These are phyloP conservation scores for Brachymystax lenok DNA, from an alignment of 2,797 vertebrate species.

Conservation along the genomic window DNA sequence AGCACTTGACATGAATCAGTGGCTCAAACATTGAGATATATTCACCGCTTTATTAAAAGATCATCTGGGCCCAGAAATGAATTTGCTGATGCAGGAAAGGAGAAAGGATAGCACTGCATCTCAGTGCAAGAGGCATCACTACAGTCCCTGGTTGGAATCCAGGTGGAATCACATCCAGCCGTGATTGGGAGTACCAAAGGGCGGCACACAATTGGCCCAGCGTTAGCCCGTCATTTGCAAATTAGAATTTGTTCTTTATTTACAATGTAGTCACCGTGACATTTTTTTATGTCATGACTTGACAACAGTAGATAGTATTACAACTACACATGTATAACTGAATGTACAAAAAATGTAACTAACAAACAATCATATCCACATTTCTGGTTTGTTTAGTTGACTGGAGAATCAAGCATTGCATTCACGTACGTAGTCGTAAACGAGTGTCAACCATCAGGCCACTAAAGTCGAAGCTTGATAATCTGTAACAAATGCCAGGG, in stretches of 20 bases:
- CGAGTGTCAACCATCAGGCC: constrained; percentile 18
- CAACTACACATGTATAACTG: too few species aligned
- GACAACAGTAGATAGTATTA: too few species aligned
- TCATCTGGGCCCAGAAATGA: constrained; percentile 61
- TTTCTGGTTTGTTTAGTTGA: background rate
- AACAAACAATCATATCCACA: too few species aligned
- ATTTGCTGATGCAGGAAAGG: constrained; percentile 72
- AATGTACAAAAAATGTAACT: background rate
- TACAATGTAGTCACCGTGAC: too few species aligned
- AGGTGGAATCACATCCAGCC: too few species aligned
- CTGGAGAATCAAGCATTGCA: background rate
- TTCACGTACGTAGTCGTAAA: constrained; percentile 23
- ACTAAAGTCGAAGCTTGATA: constrained; percentile 45
- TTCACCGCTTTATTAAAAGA: constrained; percentile 64
- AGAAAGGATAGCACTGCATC: constrained; percentile 36
- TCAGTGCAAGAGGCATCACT: too few species aligned
- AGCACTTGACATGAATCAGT: constrained; percentile 66
- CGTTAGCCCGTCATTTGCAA: too few species aligned
- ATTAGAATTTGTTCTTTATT: too few species aligned
- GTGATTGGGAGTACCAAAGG: too few species aligned
- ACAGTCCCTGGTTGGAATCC: too few species aligned
- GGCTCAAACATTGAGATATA: constrained; percentile 67
- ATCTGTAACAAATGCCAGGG: constrained; percentile 50
- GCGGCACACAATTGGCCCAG: too few species aligned
- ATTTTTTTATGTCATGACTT: too few species aligned